Evolutionary conservation across 2,113 vertebrate species (phyloP).

Genomic region (Epinephelus cyanopodus): DNA sequence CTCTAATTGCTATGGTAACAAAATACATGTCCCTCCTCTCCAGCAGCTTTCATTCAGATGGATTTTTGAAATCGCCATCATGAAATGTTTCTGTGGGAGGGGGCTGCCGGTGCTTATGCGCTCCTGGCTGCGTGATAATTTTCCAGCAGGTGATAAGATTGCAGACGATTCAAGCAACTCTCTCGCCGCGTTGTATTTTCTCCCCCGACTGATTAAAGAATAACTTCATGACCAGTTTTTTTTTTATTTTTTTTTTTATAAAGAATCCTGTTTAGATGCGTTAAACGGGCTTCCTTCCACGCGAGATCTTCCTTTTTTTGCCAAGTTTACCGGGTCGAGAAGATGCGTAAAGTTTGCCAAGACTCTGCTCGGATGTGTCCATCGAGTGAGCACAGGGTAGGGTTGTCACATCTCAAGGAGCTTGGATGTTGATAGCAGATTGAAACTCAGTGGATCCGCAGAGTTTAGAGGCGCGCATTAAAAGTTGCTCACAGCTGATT

Average conservation of each 20-base stretch:
- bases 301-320: slow-evolving; percentile 22
- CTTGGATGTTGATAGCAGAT: slow-evolving; percentile 48
- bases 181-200: not conserved
- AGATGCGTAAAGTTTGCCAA: slow-evolving; percentile 78
- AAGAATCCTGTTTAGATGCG: not conserved
- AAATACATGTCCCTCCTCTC: slow-evolving; percentile 75
- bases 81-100: slow-evolving; percentile 63
- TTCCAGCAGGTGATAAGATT: slow-evolving; percentile 61
- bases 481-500: slow-evolving; percentile 66
- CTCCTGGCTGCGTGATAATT: slow-evolving; percentile 45
- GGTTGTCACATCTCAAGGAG: slow-evolving; percentile 26
- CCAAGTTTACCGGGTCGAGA: slow-evolving; percentile 50
- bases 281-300: slow-evolving; percentile 20
- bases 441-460: slow-evolving; percentile 41
- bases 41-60: slow-evolving; percentile 77
- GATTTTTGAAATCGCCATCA: slow-evolving; percentile 64
- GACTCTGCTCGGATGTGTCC: slow-evolving; percentile 54
- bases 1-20: slow-evolving; percentile 84
- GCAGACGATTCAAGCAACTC: slow-evolving; percentile 21
- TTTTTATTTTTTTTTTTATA: too few relatives aligned
- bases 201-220: not conserved
- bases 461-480: slow-evolving; percentile 49
- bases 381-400: slow-evolving; percentile 29
- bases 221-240: not conserved
- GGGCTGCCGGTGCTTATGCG: slow-evolving; percentile 53